phyloP scores from a whole-genome alignment of 1,140 invertebrate species.

The Wiebesia pumilae region DNA sequence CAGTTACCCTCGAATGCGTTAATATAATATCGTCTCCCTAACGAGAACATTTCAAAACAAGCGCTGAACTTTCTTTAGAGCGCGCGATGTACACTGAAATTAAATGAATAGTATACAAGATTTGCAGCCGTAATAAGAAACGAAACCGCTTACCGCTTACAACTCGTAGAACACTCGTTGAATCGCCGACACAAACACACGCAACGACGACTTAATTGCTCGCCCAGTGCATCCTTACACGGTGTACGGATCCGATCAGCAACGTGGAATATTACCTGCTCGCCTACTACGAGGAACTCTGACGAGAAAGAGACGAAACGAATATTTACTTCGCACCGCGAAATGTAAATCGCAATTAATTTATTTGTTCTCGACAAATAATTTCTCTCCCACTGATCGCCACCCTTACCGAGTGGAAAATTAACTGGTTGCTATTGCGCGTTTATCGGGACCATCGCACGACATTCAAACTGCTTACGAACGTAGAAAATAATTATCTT shows the following conservation, averaged over 20 bases:
- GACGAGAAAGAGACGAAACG: background rate
- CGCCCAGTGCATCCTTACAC: background rate
- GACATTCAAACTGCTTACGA: no score
- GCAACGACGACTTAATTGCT: background rate
- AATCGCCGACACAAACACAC: background rate
- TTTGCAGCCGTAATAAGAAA: conserved; percentile 5
- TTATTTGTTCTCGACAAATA: background rate
- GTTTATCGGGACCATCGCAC: no score
- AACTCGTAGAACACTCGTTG: background rate
- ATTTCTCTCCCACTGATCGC: background rate
- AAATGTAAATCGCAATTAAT: background rate
- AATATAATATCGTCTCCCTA: no score
- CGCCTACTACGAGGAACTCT: background rate
- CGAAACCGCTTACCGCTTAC: background rate
- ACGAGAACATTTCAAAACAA: background rate
- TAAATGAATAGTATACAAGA: background rate
- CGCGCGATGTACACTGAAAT: background rate
- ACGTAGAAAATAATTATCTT: background rate
- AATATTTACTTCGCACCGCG: background rate
- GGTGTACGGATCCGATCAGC: background rate
- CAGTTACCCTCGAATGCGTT: no score
- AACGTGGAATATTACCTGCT: background rate
- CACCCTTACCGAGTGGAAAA: background rate
- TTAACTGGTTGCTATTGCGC: no score
- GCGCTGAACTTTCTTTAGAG: background rate